phyloP scores from a whole-genome alignment of 2,888 invertebrate species.

The Himalopsyche kuldschensis region DNA sequence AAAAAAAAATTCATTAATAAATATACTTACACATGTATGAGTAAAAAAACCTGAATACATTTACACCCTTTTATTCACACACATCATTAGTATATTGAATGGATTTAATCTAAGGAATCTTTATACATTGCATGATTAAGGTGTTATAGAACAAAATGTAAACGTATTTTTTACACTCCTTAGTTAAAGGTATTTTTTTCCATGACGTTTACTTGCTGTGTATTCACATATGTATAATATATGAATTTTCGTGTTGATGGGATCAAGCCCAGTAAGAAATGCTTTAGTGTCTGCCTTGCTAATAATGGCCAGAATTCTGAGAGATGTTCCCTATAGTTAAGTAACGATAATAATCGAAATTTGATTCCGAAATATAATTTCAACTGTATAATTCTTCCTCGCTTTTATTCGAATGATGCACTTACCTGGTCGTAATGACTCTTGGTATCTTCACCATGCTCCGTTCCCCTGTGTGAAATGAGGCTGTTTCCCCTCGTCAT shows the following conservation, averaged over 20 bases:
- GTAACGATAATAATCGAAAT: constrained; percentile 39
- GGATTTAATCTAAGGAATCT: no score
- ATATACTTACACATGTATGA: no score
- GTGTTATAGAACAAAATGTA: no score
- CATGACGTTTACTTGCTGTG: no score
- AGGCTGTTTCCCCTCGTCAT: not conserved
- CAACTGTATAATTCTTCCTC: constrained; percentile 13
- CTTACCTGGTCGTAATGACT: constrained; percentile 17
- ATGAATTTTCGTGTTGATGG: not conserved
- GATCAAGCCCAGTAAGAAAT: not conserved
- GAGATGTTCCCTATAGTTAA: constrained; percentile 37
- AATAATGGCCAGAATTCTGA: constrained; percentile 4
- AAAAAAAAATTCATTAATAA: no score
- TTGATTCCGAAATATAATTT: constrained; percentile 39
- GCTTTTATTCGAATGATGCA: constrained; percentile 3
- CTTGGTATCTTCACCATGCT: not conserved
- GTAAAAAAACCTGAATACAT: not conserved
- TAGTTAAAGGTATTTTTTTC: no score
- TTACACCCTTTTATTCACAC: not conserved
- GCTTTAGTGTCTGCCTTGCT: not conserved
- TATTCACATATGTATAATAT: no score
- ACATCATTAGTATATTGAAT: not conserved
- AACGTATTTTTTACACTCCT: no score
- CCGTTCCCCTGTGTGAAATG: not conserved
- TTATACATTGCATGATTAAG: no score